phyloP scores from a whole-genome alignment of 2,888 invertebrate species.

The Apotomis turbidana region DNA sequence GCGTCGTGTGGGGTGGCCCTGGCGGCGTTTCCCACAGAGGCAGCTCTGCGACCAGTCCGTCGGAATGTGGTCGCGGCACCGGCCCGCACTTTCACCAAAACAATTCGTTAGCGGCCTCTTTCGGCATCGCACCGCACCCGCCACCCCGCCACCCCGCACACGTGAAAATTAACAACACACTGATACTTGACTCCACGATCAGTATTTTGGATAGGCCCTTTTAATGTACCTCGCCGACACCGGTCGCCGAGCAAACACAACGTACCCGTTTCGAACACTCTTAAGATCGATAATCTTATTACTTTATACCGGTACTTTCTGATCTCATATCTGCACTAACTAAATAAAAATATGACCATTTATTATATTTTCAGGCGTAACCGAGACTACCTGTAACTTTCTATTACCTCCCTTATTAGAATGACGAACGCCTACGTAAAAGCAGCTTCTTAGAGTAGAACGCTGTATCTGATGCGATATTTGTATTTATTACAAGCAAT shows the following conservation, averaged over 20 bases:
- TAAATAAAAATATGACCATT: neutral
- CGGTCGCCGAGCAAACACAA: slow-evolving; percentile 20
- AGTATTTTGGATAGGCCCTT: slow-evolving; percentile 68
- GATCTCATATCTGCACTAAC: neutral
- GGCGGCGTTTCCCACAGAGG: slow-evolving; percentile 84
- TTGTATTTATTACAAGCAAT: too few relatives aligned
- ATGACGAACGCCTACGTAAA: slow-evolving; percentile 15
- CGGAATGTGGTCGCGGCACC: slow-evolving; percentile 83
- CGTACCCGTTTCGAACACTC: slow-evolving; percentile 17
- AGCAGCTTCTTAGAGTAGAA: neutral
- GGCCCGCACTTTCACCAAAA: slow-evolving; percentile 84
- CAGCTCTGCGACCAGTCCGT: slow-evolving; percentile 81
- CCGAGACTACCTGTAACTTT: neutral
- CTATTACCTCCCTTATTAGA: slow-evolving; percentile 7
- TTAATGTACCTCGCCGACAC: slow-evolving; percentile 58
- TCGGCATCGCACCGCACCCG: slow-evolving; percentile 77
- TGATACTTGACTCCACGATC: slow-evolving; percentile 71
- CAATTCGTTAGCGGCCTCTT: slow-evolving; percentile 83
- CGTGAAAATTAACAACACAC: slow-evolving; percentile 79
- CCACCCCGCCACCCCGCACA: slow-evolving; percentile 67
- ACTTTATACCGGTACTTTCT: neutral
- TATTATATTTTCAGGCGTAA: neutral
- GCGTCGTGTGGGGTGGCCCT: slow-evolving; percentile 77
- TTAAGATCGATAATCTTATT: slow-evolving; percentile 4
- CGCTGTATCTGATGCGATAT: neutral